A percentile compares a stretch with the other conserved stretches of the same genome.
These are phyloP conservation scores for Epizoanthus ramosus DNA, from an alignment of 92 coral and sea anemone species.

Conservation along the genomic window DNA sequence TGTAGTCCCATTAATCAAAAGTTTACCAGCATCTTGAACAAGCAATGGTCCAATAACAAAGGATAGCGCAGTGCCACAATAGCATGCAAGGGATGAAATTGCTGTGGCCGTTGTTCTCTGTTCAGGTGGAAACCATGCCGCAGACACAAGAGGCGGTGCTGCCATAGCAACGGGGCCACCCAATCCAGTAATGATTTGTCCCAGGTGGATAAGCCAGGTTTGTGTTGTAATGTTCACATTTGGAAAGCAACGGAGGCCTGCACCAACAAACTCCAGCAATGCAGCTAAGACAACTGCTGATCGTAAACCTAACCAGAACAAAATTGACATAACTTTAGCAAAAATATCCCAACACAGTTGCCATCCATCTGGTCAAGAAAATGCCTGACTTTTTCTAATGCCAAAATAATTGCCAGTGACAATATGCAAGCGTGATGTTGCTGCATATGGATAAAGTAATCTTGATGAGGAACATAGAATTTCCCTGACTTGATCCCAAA, in stretches of 20 bases:
- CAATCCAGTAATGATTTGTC: conserved; percentile 91
- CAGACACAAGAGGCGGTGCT: conserved; percentile 91
- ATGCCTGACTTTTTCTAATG: too few relatives aligned
- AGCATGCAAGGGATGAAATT: conserved; percentile 86
- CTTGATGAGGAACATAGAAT: too few relatives aligned
- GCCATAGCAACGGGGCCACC: conserved; percentile 99
- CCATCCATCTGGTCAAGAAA: too few relatives aligned
- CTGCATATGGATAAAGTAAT: too few relatives aligned
- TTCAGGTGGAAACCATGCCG: conserved; percentile 98
- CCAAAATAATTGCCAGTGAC: too few relatives aligned
- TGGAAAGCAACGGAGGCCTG: conserved; percentile 88
- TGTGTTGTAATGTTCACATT: conserved; percentile 33
- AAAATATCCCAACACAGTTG: neutral
- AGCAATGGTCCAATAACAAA: conserved; percentile 84
- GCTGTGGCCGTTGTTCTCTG: conserved; percentile 98
- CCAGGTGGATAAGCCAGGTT: conserved; percentile 80
- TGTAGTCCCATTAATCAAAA: conserved; percentile 6
- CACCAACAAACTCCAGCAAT: conserved; percentile 78
- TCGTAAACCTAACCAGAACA: conserved; percentile 72
- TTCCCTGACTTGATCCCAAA: too few relatives aligned
- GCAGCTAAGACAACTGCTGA: conserved; percentile 82
- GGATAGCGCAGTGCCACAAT: conserved; percentile 90
- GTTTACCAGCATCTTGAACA: conserved; percentile 70
- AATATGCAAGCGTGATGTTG: too few relatives aligned
- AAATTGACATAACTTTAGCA: neutral